phyloP scores from a whole-genome alignment of 2,797 vertebrate species.

The Borostomias antarcticus region DNA sequence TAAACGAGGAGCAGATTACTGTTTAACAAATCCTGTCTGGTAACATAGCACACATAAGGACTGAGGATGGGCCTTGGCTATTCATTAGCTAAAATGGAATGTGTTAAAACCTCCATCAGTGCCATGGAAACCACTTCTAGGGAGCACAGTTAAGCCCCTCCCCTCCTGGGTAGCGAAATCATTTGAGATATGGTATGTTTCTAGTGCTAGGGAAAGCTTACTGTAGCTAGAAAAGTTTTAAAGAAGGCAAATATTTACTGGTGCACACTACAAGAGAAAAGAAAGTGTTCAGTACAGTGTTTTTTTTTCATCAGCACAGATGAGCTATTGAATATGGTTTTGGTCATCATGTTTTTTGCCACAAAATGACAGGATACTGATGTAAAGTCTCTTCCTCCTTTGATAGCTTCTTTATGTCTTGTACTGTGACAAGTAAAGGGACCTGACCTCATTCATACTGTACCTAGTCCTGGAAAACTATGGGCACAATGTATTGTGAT shows the following conservation, averaged over 20 bases:
- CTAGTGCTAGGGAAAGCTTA: background rate
- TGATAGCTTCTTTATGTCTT: background rate
- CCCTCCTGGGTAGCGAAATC: background rate
- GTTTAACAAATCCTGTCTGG: conserved; percentile 2
- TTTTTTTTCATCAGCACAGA: too few species aligned
- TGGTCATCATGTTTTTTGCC: too few species aligned
- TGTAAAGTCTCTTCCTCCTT: background rate
- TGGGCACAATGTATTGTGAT: conserved; percentile 4
- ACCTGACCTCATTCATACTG: background rate
- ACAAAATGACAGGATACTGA: background rate
- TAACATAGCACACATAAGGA: conserved; percentile 4
- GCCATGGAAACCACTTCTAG: conserved; percentile 2
- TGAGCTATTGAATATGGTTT: background rate
- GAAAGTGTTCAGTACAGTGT: background rate
- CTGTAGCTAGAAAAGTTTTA: too few species aligned
- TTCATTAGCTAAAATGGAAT: conserved; percentile 4
- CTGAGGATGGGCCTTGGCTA: background rate
- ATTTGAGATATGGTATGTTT: background rate
- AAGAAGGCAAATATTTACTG: too few species aligned
- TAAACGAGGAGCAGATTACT: conserved; percentile 3
- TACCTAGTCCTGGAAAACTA: background rate
- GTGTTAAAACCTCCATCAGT: conserved; percentile 1
- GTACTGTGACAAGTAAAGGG: too few species aligned
- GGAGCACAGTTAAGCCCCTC: background rate
- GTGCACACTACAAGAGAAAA: too few species aligned